Conservation (phyloP, 2,888 invertebrate species). For the Dioctria linearis region DNA sequence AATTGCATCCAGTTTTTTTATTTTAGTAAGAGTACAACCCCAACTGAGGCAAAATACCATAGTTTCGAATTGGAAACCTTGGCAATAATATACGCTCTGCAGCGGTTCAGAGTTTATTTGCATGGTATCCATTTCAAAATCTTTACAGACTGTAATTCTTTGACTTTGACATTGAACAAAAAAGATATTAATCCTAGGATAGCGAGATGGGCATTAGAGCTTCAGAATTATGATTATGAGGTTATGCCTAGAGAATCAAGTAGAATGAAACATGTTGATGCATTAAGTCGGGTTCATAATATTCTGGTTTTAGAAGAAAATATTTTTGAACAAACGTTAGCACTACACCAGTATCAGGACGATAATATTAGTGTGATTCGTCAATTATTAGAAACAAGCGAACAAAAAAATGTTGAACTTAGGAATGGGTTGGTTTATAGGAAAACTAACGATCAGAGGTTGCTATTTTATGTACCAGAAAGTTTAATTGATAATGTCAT, state of each 20-base stretch:
- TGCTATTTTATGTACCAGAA: slow-evolving; percentile 56
- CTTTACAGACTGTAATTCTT: slow-evolving; percentile 63
- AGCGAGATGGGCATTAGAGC: slow-evolving; percentile 64
- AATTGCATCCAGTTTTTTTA: slow-evolving; percentile 62
- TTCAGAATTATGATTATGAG: slow-evolving; percentile 63
- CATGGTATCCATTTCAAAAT: slow-evolving; percentile 61
- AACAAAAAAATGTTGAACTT: slow-evolving; percentile 27
- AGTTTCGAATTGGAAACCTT: slow-evolving; percentile 65
- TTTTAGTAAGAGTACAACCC: slow-evolving; percentile 62
- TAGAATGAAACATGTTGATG: slow-evolving; percentile 64
- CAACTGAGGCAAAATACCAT: slow-evolving; percentile 61
- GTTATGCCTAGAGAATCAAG: slow-evolving; percentile 65
- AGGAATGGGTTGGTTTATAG: slow-evolving; percentile 47
- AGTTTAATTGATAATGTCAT: slow-evolving; percentile 59
- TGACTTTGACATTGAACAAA: slow-evolving; percentile 62
- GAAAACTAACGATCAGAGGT: slow-evolving; percentile 16
- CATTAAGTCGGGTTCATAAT: slow-evolving; percentile 62
- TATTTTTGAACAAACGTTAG: slow-evolving; percentile 29
- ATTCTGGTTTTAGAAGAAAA: slow-evolving; percentile 14
- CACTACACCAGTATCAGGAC: slow-evolving; percentile 44
- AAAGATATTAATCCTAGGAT: slow-evolving; percentile 62
- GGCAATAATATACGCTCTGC: slow-evolving; percentile 62
- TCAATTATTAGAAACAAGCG: slow-evolving; percentile 32
- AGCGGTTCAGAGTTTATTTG: slow-evolving; percentile 62
- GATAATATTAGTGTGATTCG: slow-evolving; percentile 6